phyloP scores from a whole-genome alignment of 30 jellyfish, hydroid and myxozoan genomes.

The Aurelia sp. region DNA sequence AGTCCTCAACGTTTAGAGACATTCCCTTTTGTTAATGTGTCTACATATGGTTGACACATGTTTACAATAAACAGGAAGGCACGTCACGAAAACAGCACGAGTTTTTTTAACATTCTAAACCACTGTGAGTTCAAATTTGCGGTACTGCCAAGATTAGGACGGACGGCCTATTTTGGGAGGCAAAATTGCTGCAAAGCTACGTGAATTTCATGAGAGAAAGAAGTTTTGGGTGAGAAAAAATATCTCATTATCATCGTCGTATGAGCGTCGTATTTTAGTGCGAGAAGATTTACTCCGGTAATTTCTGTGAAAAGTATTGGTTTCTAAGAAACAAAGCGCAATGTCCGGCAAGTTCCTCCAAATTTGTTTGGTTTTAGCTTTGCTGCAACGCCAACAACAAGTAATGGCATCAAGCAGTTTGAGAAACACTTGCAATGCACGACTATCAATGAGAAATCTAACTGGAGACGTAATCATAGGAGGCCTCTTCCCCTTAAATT shows the following conservation, averaged over 20 bases:
- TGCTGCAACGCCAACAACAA: background rate
- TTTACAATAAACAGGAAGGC: background rate
- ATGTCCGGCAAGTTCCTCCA: too few relatives aligned
- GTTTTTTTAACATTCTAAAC: too few relatives aligned
- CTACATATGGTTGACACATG: background rate
- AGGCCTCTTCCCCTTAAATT: constrained; percentile 81
- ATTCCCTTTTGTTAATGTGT: background rate
- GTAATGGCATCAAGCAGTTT: background rate
- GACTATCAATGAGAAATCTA: constrained; percentile 44
- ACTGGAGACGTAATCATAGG: constrained; percentile 73
- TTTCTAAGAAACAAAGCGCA: background rate
- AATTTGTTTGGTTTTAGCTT: background rate
- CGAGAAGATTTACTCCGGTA: too few relatives aligned
- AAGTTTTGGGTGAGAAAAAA: too few relatives aligned
- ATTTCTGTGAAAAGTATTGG: background rate
- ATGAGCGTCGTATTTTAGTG: too few relatives aligned
- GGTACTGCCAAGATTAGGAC: background rate
- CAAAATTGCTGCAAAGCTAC: too few relatives aligned
- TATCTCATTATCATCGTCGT: too few relatives aligned
- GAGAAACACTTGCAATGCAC: constrained; percentile 18
- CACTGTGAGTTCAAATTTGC: background rate
- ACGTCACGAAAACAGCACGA: constrained; percentile 12
- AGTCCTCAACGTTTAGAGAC: background rate
- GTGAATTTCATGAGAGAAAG: too few relatives aligned
- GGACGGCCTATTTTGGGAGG: background rate